A percentile compares a stretch with the other conserved stretches of the same genome.
These are phyloP conservation scores for Lampris incognitus DNA, from an alignment of 2,113 vertebrate species.

Conservation along the genomic window DNA sequence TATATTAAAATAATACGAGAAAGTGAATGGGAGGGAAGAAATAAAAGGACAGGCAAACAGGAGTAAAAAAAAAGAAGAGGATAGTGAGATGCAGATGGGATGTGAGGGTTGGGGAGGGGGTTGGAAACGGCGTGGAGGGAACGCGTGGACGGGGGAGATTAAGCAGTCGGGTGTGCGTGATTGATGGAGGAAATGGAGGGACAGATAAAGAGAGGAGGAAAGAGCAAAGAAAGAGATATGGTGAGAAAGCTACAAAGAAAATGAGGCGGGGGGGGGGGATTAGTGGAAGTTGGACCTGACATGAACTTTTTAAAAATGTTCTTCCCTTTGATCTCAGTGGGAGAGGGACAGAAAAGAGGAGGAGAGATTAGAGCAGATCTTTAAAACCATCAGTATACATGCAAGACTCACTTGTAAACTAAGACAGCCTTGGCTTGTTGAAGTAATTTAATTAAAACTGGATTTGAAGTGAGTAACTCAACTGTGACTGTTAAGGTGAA, in stretches of 20 bases:
- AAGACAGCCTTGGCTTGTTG: not conserved
- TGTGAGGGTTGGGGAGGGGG: not conserved
- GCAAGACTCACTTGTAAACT: not conserved
- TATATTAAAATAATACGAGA: not conserved
- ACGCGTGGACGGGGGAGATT: no score
- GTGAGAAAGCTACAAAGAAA: not conserved
- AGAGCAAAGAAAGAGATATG: not conserved
- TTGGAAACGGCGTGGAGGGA: not conserved
- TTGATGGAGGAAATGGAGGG: no score
- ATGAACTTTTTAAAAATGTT: not conserved
- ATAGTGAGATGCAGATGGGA: not conserved
- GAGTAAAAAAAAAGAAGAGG: not conserved
- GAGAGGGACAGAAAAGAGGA: not conserved
- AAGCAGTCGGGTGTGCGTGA: no score
- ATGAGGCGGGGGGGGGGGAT: not conserved
- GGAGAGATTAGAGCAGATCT: not conserved
- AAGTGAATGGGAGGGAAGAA: not conserved
- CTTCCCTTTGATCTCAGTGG: not conserved
- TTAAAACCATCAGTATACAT: not conserved
- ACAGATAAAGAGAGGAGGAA: not conserved
- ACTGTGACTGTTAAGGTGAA: not conserved
- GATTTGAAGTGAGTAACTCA: slow-evolving; percentile 1
- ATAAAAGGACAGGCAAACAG: not conserved
- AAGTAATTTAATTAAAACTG: not conserved
- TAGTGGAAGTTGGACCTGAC: not conserved